Conservation (phyloP, 2,113 vertebrate genomes). For the Mormyrus lacerda region DNA sequence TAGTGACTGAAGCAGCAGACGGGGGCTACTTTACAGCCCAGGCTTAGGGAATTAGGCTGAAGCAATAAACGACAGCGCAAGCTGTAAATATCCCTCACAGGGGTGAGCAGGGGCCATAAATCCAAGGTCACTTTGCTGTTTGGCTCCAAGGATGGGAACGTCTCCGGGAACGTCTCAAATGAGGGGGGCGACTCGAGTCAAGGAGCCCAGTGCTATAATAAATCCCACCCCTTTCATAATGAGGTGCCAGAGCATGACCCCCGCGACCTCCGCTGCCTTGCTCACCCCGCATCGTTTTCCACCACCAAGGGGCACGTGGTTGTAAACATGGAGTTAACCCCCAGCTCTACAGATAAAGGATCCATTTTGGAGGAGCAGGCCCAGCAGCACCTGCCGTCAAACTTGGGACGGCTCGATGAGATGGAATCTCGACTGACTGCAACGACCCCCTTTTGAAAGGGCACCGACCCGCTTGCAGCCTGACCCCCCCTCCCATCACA, state of each 20-base stretch:
- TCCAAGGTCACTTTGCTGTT: constrained; percentile 49
- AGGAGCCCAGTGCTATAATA: not conserved
- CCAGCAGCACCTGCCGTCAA: constrained; percentile 32
- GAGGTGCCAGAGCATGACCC: constrained; percentile 23
- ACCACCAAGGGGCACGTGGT: constrained; percentile 41
- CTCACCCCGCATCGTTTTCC: constrained; percentile 27
- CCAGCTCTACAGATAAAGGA: constrained; percentile 43
- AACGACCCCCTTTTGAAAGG: not conserved
- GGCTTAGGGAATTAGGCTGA: constrained; percentile 32
- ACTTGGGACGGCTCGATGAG: constrained; percentile 16
- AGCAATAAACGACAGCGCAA: constrained; percentile 26
- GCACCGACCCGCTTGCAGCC: not conserved
- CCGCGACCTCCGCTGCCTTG: not conserved
- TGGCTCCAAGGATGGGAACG: constrained; percentile 19
- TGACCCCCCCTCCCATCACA: not conserved
- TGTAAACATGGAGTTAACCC: constrained; percentile 44
- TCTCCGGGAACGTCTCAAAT: not conserved
- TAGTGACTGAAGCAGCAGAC: constrained; percentile 19
- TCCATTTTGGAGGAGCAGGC: constrained; percentile 36
- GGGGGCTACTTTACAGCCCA: constrained; percentile 30
- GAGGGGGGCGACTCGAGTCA: not conserved
- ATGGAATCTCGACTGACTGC: not conserved
- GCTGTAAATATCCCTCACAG: constrained; percentile 40
- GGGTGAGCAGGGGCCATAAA: constrained; percentile 30
- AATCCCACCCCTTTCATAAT: constrained; percentile 32